Base-by-base conservation (phyloP, 2,797 vertebrate genomes). In the Rhynchonycteris naso region DNA sequence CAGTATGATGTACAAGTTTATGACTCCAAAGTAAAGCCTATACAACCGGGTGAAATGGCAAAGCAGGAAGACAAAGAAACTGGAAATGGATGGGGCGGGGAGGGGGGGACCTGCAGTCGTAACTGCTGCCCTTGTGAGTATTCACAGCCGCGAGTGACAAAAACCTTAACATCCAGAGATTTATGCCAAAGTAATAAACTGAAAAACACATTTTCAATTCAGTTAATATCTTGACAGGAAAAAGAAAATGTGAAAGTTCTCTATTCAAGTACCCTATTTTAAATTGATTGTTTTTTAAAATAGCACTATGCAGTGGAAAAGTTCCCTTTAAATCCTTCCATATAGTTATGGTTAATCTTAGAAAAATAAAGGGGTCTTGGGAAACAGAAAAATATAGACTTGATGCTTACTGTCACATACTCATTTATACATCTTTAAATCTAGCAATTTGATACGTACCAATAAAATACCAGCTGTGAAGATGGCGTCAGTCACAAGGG, bases 271-370 rank as follows among this genome's bases (percentile, higher is more conserved):
- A 68, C 47, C 14, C 38, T 85, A 68, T 76, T 81, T 91, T 66
- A 83, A 80, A 83, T 58, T 66, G 80, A 54, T 65, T 78, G 43
- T 59, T 79, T n/a, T 94, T 93, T 43, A 59, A 87, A 84, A 72
- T 47, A 72, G 38, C 6, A 66, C 54, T 82, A 58, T 83, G 38
- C 83, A 33, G 21, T 59, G 5, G 58, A 78, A 91, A 71, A 47
- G 9, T 66, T 91, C 21, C n/a, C n/a, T 84, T 94, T 38, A 94
- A 84, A 88, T 63, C 28, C 9, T 95, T 93, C 89, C 52, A 15
- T 54, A 81, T 1, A 24, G 71, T 80, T 43, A 81, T 58, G 30
- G 80, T 74, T 56, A 90, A 82, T 21, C 35, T 47, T 74, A 61
- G 90, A 88, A 84, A 68, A 79, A 82, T 58, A 79, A 52, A 65